Base-by-base conservation (phyloP, 2,888 invertebrate species). In the Nephrotoma flavescens region DNA sequence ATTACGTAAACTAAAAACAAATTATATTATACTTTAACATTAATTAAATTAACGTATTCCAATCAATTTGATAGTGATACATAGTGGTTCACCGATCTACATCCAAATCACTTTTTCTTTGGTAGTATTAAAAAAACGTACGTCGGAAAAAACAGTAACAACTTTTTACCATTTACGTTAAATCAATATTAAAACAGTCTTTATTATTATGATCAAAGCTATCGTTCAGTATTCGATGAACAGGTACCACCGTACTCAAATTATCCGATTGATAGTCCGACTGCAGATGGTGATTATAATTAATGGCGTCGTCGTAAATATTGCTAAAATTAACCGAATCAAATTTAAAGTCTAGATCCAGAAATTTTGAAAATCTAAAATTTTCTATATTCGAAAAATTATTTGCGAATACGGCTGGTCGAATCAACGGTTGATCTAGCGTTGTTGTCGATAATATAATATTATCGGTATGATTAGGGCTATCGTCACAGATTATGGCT, bases 351-450 rank as follows among this genome's bases (percentile, higher is more conserved):
- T 42, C 41, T 15, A 86, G 15, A 41, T 57, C 41, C 0, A 86
- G 41, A 41, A 86, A 57, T 86, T 86, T 86, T n/a, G 57, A 41
- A 15, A 52, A 57, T 9, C 41, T 41, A 42, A 86, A 52, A 86
- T 86, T 86, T 52, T 52, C 86, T 3, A 86, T 86, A 52, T 86
- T 41, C 15, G 86, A 86, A 52, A 86, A 86, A 57, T 86, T 86
- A 86, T 86, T 86, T 6, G 57, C 86, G 57, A 86, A 86, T 15
- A 52, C 41, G n/a, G 86, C 86, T 0, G 86, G 86, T n/a, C 86
- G 86, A 41, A 86, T 86, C 19, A 86, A n/a, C 11, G 86, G 86
- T 86, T 45, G 84, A n/a, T 84, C 84, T 42, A 84, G 19, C 84
- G 84, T 84, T 84, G 84, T n/a, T 6, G 84, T 6, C 15, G 84